Base-by-base conservation (phyloP, 2,888 invertebrate genomes). In the Carcina quercana region DNA sequence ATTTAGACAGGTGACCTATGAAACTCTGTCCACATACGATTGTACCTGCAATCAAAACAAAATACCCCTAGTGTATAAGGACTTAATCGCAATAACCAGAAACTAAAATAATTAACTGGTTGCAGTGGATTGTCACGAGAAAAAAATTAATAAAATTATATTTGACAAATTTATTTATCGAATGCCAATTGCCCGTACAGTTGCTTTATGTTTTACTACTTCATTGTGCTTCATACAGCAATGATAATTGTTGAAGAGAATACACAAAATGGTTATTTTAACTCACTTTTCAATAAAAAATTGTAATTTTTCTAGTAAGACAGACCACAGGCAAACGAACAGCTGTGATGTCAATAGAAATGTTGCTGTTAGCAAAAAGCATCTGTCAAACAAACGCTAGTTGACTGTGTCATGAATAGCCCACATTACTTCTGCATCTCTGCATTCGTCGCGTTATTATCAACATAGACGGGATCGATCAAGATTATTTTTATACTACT, bases 311-410 rank as follows among this genome's bases (percentile, higher is more conserved):
- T 59, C 65, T 67, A 71, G 53, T 49, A 60, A 69, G 65, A 68
- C 60, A 62, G 57, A 70, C 65, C 69, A 76, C 72, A 76, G 56
- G 55, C 66, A 68, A 76, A 73, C 71, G 79, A 80, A 82, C 82
- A 82, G 82, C 80, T 80, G 82, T 80, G 79, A 78, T 79, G 79
- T 79, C 76, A 78, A 78, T 73, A 68, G 47, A 61, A 66, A 55
- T 55, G 51, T 70, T 71, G 58, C 71, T 2, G 19, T 19, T 8
- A 7, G 7, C 6, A 5, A 3, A 32, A 13, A 5, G n/a, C 7
- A 11, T 10, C 11, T 36, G 15, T 28, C 11, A 21, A n/a, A n/a
- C n/a, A n/a, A n/a, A n/a, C n/a, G n/a, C n/a, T n/a, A n/a, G n/a
- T n/a, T n/a, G n/a, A n/a, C n/a, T n/a, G n/a, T n/a, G n/a, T n/a